These are phyloP conservation scores for Coenonympha arcania DNA, from an alignment of 2,888 invertebrate species.

Conservation along the genomic window DNA sequence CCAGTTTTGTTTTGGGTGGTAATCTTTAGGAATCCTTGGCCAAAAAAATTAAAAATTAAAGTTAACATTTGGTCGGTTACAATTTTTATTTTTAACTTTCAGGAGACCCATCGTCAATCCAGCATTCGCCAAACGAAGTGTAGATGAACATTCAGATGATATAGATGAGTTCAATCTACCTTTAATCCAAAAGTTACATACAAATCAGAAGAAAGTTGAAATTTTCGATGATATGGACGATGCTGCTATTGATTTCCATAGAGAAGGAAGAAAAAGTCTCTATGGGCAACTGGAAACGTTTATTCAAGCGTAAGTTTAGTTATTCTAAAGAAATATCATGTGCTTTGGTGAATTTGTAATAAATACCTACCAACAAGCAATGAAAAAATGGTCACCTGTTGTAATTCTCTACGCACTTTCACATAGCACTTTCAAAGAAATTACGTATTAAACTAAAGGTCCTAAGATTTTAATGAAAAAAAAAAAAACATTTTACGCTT, in stretches of 20 bases:
- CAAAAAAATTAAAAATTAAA: no score
- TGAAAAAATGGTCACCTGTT: neutral
- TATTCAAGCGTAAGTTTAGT: slow-evolving; percentile 75
- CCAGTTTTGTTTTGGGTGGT: no score
- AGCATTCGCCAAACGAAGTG: slow-evolving; percentile 65
- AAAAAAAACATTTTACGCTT: no score
- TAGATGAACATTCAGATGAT: slow-evolving; percentile 30
- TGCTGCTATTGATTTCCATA: slow-evolving; percentile 67
- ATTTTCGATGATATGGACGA: slow-evolving; percentile 44
- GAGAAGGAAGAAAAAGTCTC: slow-evolving; percentile 75
- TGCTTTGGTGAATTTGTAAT: neutral
- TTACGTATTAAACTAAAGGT: no score
- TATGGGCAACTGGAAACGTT: slow-evolving; percentile 78
- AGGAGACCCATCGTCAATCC: slow-evolving; percentile 62
- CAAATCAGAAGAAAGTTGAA: slow-evolving; percentile 39
- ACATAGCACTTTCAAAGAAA: no score
- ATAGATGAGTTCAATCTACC: slow-evolving; percentile 14
- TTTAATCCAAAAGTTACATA: slow-evolving; percentile 51
- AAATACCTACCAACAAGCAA: neutral
- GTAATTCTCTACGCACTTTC: neutral
- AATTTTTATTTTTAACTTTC: no score
- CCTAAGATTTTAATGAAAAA: no score
- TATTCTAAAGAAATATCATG: no score
- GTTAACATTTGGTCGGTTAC: no score
- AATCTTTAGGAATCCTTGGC: no score